phyloP scores from a whole-genome alignment of 2,888 invertebrate species.

The Gryllus longicercus region DNA sequence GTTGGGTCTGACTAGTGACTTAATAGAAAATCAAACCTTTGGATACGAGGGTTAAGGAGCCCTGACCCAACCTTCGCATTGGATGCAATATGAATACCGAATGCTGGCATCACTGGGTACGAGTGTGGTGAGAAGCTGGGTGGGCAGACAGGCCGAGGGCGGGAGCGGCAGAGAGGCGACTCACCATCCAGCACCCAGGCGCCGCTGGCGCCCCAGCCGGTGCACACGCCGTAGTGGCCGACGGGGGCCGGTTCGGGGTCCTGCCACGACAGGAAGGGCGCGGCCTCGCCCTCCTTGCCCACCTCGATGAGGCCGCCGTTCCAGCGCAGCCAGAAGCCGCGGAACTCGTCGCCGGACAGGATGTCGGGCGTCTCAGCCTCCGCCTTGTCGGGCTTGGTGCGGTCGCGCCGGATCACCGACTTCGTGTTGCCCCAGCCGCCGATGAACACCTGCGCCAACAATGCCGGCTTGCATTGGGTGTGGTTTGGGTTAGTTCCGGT shows the following conservation, averaged over 20 bases:
- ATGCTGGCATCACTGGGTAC: too few species aligned
- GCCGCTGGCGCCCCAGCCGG: slow-evolving; percentile 81
- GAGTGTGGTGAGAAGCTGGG: too few species aligned
- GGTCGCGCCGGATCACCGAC: slow-evolving; percentile 77
- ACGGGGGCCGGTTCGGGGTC: slow-evolving; percentile 70
- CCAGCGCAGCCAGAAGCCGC: slow-evolving; percentile 84
- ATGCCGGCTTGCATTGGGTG: neutral
- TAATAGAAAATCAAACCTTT: too few species aligned
- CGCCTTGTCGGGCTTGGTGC: slow-evolving; percentile 68
- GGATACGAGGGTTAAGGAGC: too few species aligned
- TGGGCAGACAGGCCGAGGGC: too few species aligned
- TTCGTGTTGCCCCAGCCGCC: slow-evolving; percentile 86
- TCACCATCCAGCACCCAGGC: slow-evolving; percentile 78
- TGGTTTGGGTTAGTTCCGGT: too few species aligned
- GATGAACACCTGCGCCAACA: slow-evolving; percentile 64
- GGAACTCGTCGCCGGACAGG: slow-evolving; percentile 68
- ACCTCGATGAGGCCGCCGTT: slow-evolving; percentile 62
- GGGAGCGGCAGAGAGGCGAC: slow-evolving; percentile 28
- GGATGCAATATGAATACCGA: too few species aligned
- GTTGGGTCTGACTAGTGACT: too few species aligned
- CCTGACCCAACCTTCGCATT: too few species aligned
- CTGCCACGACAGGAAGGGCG: slow-evolving; percentile 68
- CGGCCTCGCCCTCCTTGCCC: slow-evolving; percentile 68
- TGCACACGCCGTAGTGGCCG: slow-evolving; percentile 74
- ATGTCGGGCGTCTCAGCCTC: slow-evolving; percentile 69